Base-by-base conservation (phyloP, 2,888 invertebrate species). In the Xylophagus ater region DNA sequence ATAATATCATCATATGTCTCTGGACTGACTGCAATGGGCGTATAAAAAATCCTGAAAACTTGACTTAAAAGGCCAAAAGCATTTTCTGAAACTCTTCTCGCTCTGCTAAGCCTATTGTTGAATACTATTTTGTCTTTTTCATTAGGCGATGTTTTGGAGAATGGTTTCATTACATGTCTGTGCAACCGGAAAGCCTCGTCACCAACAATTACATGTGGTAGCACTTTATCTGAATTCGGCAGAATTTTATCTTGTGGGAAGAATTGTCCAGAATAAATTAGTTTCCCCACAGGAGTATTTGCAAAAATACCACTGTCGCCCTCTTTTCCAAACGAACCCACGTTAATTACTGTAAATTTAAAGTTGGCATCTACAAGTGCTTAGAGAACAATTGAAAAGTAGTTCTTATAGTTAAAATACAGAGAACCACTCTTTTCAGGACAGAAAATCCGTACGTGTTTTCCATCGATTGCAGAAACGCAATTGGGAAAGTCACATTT, bases 371-470 rank as follows among this genome's bases (percentile, higher is more conserved):
- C 31, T 15, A 31, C 31, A 8, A 31, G 15, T 6, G 33, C 33
- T 20, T 19, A 33, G 10, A 33, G 13, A 19, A 19, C 33, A 33
- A 33, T 33, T 8, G 33, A 33, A 33, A 33, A 33, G n/a, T 19
- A n/a, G 10, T 33, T 33, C 15, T 19, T 33, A 20, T 33, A 33
- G 33, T 18, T 33, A 10, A 33, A 33, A 13, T 33, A 19, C 15
- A 33, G 20, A 18, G 33, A 33, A 19, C 20, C 20, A 18, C 33
- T 33, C 7, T 33, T 33, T 9, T 9, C 7, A 8, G 33, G 18
- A 19, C 7, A 15, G 4, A 8, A 15, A 19, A 33, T 33, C 20
- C 10, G n/a, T 13, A 33, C 15, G 13, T 20, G 20, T 12, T 33
- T 33, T 8, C 20, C 33, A 20, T 33, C 33, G 12, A 33, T 7